Base-by-base conservation (phyloP, 2,888 invertebrate genomes). In the Lycia hirtaria region DNA sequence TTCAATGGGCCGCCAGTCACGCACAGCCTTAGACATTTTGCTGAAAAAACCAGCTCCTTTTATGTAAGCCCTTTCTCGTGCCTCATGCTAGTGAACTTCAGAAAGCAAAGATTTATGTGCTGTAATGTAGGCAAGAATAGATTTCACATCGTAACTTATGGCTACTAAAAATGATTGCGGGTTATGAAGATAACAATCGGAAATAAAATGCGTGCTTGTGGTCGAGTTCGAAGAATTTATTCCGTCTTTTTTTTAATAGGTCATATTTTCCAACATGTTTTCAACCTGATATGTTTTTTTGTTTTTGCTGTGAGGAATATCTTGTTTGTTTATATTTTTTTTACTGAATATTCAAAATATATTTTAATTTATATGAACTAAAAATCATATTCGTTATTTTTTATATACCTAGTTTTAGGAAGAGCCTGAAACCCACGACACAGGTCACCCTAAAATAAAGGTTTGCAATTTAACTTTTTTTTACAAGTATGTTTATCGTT, bases 61-160 rank as follows among this genome's bases (percentile, higher is more conserved):
- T 85, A 87, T 84, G 84, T 83, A 81, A 85, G 83, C 83, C 78
- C 78, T 79, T 85, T 87, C 83, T 85, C 83, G 87, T 83, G 81
- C 85, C 82, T 83, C 87, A 86, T 86, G 87, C 82, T 75, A 77
- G 75, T 76, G 80, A 82, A 74, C 80, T 74, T 43, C 55, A 49
- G 55, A 55, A 55, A 73, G 60, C 30, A 68, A 74, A 74, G 74
- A 66, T 66, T 66, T 66, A 66, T 66, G 61, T 54, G 58, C 43
- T 49, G 56, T 62, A 64, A 66, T 64, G 61, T 63, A 64, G 60
- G 62, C 64, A 66, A 66, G 64, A 66, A 62, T 56, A 66, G 66
- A 64, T 64, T 64, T 58, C 60, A 56, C 64, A 54, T 60, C 64
- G 64, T 64, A 62, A 60, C 64, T 64, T 66, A 64, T 62, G 60